Percentiles rank a stretch among this genome's conserved stretches.
Evolutionary conservation across 2,888 invertebrate species (phyloP).

Genomic region (Apotomis betuletana): DNA sequence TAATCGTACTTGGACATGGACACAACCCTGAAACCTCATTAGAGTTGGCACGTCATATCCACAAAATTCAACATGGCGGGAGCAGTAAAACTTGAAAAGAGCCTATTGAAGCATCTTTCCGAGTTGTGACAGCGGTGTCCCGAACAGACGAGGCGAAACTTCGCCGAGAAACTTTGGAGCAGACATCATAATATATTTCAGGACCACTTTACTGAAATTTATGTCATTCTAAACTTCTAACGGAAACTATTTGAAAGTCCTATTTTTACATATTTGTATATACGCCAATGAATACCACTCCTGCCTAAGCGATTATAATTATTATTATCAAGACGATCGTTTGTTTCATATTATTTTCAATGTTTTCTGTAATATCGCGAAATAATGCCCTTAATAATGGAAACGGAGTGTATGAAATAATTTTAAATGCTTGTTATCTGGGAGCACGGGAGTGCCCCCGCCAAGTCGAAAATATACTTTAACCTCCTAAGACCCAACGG

Average conservation of each 20-base stretch:
- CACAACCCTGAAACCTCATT: conserved; percentile 21
- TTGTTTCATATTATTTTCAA: too few relatives aligned
- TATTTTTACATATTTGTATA: neutral
- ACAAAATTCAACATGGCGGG: conserved; percentile 28
- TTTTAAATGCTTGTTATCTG: too few relatives aligned
- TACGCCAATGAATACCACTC: too few relatives aligned
- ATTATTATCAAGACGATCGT: too few relatives aligned
- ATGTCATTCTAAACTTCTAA: conserved; percentile 16
- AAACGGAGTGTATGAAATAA: too few relatives aligned
- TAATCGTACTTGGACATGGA: too few relatives aligned
- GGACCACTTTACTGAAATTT: conserved; percentile 36
- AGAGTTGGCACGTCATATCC: conserved; percentile 31
- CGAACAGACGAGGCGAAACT: conserved; percentile 49
- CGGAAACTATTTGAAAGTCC: conserved; percentile 17
- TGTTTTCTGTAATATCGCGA: too few relatives aligned
- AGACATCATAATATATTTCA: conserved; percentile 38
- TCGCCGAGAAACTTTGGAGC: conserved; percentile 42
- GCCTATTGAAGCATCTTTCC: conserved; percentile 42
- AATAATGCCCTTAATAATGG: too few relatives aligned
- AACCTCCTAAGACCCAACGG: too few relatives aligned
- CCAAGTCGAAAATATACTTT: too few relatives aligned
- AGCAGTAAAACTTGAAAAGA: conserved; percentile 50
- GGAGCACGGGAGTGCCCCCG: too few relatives aligned
- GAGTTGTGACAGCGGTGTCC: conserved; percentile 44
- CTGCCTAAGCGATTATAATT: too few relatives aligned